Evolutionary conservation across 2,888 invertebrate genomes (phyloP).

Genomic region (Noctua fimbriata): DNA sequence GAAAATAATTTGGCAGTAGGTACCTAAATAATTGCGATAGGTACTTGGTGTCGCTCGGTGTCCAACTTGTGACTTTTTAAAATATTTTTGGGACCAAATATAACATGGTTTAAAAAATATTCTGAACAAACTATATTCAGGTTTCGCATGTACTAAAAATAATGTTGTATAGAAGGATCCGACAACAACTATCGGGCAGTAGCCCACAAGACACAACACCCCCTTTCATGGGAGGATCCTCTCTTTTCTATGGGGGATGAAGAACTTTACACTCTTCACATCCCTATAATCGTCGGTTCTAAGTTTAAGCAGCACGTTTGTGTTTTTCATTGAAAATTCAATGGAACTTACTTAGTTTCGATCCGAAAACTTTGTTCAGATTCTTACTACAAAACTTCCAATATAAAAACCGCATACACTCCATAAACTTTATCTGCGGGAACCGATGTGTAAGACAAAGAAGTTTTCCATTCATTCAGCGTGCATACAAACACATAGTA

Average conservation of each 20-base stretch:
- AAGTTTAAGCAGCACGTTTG: neutral
- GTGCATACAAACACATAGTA: slow-evolving; percentile 10
- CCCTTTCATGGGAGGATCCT: neutral
- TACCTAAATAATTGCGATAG: too few species aligned
- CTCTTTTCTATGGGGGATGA: neutral
- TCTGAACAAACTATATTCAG: too few species aligned
- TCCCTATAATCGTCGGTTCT: neutral
- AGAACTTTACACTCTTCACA: neutral
- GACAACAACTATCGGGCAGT: too few species aligned
- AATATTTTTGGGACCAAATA: too few species aligned
- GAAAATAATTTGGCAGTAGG: too few species aligned
- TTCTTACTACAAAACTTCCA: slow-evolving; percentile 9
- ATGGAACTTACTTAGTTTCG: neutral
- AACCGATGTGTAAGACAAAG: slow-evolving; percentile 3
- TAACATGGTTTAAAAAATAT: too few species aligned
- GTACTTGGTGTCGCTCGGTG: too few species aligned
- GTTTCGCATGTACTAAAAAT: too few species aligned
- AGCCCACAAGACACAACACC: neutral
- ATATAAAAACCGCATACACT: neutral
- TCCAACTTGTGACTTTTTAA: too few species aligned
- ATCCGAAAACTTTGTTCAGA: neutral
- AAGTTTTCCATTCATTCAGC: neutral
- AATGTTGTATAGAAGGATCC: too few species aligned
- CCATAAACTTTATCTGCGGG: neutral
- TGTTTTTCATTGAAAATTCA: neutral